Evolutionary conservation across 2,888 invertebrate genomes (phyloP).

Genomic region (Pherbina coryleti): DNA sequence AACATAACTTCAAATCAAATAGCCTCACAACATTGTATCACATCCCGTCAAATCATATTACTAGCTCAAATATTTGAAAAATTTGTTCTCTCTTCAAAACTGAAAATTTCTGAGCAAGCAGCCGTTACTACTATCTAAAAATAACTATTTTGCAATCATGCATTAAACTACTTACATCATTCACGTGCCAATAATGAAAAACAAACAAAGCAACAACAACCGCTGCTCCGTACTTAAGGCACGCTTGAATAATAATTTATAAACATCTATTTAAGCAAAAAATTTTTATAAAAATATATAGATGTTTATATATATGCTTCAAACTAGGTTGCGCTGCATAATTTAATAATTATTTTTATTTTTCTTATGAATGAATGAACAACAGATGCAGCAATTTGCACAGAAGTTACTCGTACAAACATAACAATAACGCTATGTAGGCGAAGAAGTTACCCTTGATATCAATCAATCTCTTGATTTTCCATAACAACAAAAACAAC

Average conservation of each 20-base stretch:
- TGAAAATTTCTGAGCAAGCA: too few species aligned
- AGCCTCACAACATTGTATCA: too few species aligned
- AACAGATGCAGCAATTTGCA: background rate
- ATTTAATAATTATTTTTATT: too few species aligned
- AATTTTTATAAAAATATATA: too few species aligned
- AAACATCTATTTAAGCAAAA: too few species aligned
- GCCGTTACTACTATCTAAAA: background rate
- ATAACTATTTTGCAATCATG: slow-evolving; percentile 2
- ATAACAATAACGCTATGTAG: slow-evolving; percentile 32
- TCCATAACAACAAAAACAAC: background rate
- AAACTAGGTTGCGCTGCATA: slow-evolving; percentile 2
- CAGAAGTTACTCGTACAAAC: background rate
- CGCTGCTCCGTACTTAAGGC: slow-evolving; percentile 41
- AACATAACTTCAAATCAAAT: too few species aligned
- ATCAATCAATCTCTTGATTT: slow-evolving; percentile 15
- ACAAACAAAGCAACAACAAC: slow-evolving; percentile 17
- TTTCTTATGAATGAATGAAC: background rate
- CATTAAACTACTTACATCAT: background rate
- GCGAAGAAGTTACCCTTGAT: slow-evolving; percentile 48
- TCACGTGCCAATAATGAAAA: background rate
- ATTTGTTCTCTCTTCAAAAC: too few species aligned
- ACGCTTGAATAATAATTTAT: slow-evolving; percentile 7
- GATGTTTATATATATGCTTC: background rate
- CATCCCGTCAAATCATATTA: too few species aligned
- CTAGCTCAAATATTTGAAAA: too few species aligned